phyloP scores from a whole-genome alignment of 1,140 invertebrate genomes.

The Cataglyphis hispanica region DNA sequence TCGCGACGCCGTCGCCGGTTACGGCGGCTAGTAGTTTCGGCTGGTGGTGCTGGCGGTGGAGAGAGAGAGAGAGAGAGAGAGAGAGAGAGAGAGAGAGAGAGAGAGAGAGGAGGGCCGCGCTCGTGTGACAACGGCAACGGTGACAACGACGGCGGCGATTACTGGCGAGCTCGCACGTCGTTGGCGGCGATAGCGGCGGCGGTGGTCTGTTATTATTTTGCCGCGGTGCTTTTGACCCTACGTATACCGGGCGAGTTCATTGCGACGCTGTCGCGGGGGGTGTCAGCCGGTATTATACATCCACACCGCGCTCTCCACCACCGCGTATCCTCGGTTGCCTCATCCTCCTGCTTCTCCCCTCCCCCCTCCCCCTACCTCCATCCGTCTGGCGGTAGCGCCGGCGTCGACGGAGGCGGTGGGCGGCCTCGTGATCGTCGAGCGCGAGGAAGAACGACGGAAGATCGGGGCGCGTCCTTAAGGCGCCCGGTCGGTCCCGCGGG shows the following conservation, averaged over 20 bases:
- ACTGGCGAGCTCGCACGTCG: slow-evolving; percentile 52
- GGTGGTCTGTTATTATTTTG: slow-evolving; percentile 83
- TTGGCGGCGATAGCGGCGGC: slow-evolving; percentile 60
- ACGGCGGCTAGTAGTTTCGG: slow-evolving; percentile 43
- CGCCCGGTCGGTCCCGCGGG: slow-evolving; percentile 54
- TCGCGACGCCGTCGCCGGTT: slow-evolving; percentile 62
- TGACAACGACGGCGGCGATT: slow-evolving; percentile 11
- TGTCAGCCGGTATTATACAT: slow-evolving; percentile 71
- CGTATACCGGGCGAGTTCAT: slow-evolving; percentile 82
- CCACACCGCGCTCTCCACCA: slow-evolving; percentile 27
- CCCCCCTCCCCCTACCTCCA: slow-evolving; percentile 50
- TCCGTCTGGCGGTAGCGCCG: slow-evolving; percentile 62
- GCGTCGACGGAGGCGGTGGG: slow-evolving; percentile 59
- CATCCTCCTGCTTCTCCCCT: neutral
- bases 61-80: slow-evolving; percentile 12
- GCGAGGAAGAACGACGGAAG: slow-evolving; percentile 63
- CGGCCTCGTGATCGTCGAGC: slow-evolving; percentile 57
- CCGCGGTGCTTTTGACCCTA: slow-evolving; percentile 84
- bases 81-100: slow-evolving; percentile 17
- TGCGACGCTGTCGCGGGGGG: slow-evolving; percentile 76
- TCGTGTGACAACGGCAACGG: slow-evolving; percentile 42
- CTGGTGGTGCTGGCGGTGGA: neutral
- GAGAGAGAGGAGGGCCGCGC: slow-evolving; percentile 42
- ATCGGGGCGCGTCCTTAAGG: slow-evolving; percentile 62
- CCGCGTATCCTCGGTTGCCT: slow-evolving; percentile 16